Base-by-base conservation (phyloP, 2,797 vertebrate species). In the Dallia pectoralis region DNA sequence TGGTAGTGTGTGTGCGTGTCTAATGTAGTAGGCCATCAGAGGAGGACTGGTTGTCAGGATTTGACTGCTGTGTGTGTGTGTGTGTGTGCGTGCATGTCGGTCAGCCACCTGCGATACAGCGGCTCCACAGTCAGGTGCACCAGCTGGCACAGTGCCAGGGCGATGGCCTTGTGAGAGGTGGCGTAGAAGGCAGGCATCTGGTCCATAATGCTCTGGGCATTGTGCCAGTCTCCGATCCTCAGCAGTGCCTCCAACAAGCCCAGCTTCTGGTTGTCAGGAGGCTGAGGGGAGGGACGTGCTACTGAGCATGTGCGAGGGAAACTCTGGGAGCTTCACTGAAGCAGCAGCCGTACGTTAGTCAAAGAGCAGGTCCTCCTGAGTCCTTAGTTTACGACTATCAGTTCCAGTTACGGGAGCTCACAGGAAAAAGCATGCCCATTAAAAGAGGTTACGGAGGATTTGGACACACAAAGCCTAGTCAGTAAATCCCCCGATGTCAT, bases 101-200 rank as follows among this genome's bases (percentile, higher is more conserved):
- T 75, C 91, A 30, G 14, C 75, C 91, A 98, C 98, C 96, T 96
- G 93, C 95, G 93, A 84, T 99, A 99, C 73, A 99, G 93, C 74
- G 97, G 97, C 80, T 99, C 98, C 80, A 98, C 88, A 6, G 94
- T 97, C 90, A 97, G 91, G 49, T 99, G 98, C 65, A 99, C 93
- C 9, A 99, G 95, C 85, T 94, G 96, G 89, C 97, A 99, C 76
- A 99, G 95, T 8, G 97, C 96, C 82, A 99, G 70, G 0, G 97
- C 97, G 27, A 99, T 98, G 72, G 95, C 89, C 89, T 95, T 98
- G 88, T 99, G 98, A 59, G 97, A 97, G 78, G 97, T 93, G 68
- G 96, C 95, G 71, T 98, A 99, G 83, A 96, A 99, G 0, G 95
- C 92, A 77, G 98, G 98, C 97, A 99, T 96, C 91, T 98, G 97